phyloP scores from a whole-genome alignment of 2,113 vertebrate species.

The Balaenoptera acutorostrata region DNA sequence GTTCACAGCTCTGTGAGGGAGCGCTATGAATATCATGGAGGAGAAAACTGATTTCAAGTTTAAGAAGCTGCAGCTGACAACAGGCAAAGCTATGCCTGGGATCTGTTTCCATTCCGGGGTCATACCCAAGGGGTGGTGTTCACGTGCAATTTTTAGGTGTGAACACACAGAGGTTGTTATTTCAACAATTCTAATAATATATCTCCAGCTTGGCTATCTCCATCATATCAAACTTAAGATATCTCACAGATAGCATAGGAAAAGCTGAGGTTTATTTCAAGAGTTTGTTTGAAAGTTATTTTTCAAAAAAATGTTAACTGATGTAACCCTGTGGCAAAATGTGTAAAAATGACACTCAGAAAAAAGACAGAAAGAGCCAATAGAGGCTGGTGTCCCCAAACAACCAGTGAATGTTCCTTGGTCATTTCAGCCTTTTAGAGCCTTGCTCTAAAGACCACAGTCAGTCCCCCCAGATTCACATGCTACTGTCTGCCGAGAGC shows the following conservation, averaged over 20 bases:
- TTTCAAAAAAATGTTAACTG: not conserved
- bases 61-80: not conserved
- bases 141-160: rapidly evolving
- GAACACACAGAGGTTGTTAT: not conserved
- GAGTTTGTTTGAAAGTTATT: not conserved
- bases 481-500: not conserved
- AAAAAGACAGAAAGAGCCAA: not conserved
- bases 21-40: not conserved
- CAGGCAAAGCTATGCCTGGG: not conserved
- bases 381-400: not conserved
- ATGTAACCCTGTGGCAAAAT: not conserved
- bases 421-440: not conserved
- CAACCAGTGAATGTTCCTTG: too few species aligned
- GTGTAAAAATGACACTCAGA: not conserved
- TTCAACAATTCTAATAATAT: not conserved
- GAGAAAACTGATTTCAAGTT: not conserved
- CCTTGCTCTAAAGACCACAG: not conserved
- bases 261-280: not conserved
- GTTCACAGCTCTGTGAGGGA: not conserved
- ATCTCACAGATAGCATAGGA: not conserved
- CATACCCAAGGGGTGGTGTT: not conserved
- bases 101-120: not conserved
- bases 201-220: not conserved
- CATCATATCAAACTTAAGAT: not conserved
- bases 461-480: not conserved